Conservation (phyloP, 2,113 vertebrate genomes). For the Psettodes erumei region DNA sequence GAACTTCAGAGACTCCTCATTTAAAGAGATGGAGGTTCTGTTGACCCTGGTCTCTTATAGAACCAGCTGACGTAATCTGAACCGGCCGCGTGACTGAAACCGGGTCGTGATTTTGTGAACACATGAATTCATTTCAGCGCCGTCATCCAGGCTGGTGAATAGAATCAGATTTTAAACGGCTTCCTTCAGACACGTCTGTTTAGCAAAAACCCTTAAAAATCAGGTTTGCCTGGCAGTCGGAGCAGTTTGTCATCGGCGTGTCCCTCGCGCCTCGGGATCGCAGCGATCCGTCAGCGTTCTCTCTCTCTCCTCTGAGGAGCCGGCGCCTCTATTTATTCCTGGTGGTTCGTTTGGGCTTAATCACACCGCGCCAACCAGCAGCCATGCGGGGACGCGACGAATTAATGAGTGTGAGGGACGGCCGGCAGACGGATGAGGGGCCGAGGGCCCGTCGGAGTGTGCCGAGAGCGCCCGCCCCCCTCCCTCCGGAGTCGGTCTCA, state of each 20-base stretch:
- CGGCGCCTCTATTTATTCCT: constrained; percentile 64
- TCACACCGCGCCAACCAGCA: constrained; percentile 65
- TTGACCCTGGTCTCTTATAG: constrained; percentile 7
- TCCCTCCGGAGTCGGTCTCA: constrained; percentile 47
- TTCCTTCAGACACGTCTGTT: constrained; percentile 7
- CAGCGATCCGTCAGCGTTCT: constrained; percentile 47
- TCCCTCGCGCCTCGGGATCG: constrained; percentile 49
- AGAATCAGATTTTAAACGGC: constrained; percentile 12
- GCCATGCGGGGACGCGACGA: constrained; percentile 61
- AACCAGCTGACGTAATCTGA: constrained; percentile 7
- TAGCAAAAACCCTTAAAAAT: background rate
- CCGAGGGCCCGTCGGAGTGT: constrained; percentile 41
- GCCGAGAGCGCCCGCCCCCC: constrained; percentile 35
- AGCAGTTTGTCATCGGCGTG: constrained; percentile 25
- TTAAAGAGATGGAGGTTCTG: constrained; percentile 1
- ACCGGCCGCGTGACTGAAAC: constrained; percentile 11
- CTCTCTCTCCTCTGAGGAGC: constrained; percentile 27
- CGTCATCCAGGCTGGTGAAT: constrained; percentile 28
- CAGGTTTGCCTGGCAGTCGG: background rate
- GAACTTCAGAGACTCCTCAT: no score
- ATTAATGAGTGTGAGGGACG: constrained; percentile 73
- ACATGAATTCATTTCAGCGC: constrained; percentile 4
- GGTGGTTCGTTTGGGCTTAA: constrained; percentile 69
- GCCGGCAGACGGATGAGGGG: constrained; percentile 63
- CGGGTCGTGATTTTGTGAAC: background rate